phyloP scores from a whole-genome alignment of 2,888 invertebrate genomes.

The Drosophila basisetae region DNA sequence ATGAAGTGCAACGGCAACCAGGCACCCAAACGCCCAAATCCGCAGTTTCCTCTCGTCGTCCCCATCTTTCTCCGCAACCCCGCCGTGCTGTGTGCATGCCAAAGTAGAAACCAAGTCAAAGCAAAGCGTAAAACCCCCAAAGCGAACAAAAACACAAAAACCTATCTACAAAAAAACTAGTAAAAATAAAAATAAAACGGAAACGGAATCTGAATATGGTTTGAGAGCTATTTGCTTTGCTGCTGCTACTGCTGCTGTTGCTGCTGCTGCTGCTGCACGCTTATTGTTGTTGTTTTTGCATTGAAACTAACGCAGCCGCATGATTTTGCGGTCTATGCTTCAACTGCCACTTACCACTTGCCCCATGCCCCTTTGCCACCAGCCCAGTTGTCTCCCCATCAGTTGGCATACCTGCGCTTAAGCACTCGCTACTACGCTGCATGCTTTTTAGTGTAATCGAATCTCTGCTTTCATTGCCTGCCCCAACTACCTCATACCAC shows the following conservation, averaged over 20 bases:
- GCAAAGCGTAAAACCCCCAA: slow-evolving; percentile 52
- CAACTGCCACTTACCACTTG: neutral
- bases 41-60: slow-evolving; percentile 25
- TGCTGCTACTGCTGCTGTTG: slow-evolving; percentile 9
- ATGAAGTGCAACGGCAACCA: slow-evolving; percentile 71
- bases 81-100: slow-evolving; percentile 9
- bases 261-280: slow-evolving; percentile 8
- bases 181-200: slow-evolving; percentile 31
- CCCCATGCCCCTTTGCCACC: neutral
- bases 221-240: slow-evolving; percentile 18
- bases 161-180: slow-evolving; percentile 3
- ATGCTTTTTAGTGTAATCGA: slow-evolving; percentile 49
- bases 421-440: slow-evolving; percentile 19
- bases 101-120: slow-evolving; percentile 50
- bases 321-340: slow-evolving; percentile 67
- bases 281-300: slow-evolving; percentile 39
- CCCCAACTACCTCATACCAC: neutral
- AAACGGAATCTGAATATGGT: slow-evolving; percentile 66
- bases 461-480: slow-evolving; percentile 50
- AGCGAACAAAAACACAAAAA: slow-evolving; percentile 18
- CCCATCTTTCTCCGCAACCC: too few species aligned
- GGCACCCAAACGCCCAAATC: slow-evolving; percentile 20
- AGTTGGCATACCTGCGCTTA: slow-evolving; percentile 27
- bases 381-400: neutral
- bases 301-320: slow-evolving; percentile 65